Evolutionary conservation across 2,797 vertebrate species (phyloP).

Genomic region (Pristis pectinata): DNA sequence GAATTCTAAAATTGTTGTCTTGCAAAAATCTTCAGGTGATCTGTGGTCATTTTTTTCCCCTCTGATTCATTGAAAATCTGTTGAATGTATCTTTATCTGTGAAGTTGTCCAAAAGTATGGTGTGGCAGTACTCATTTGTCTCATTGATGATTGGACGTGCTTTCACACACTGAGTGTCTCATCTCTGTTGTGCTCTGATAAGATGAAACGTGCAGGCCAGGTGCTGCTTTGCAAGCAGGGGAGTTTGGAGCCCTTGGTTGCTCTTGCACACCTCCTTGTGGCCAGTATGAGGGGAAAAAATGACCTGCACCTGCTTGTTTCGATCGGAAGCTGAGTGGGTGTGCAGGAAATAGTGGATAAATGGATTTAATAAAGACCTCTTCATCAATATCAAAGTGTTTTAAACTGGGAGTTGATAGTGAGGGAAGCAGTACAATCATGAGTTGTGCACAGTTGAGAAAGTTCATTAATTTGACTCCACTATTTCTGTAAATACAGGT

Average conservation of each 20-base stretch:
- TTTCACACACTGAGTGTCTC: neutral
- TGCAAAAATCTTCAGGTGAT: neutral
- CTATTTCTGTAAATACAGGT: neutral
- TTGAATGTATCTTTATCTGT: neutral
- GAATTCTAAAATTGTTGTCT: neutral
- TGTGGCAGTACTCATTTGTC: neutral
- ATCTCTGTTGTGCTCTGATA: neutral
- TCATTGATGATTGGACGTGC: neutral
- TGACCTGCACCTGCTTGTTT: neutral
- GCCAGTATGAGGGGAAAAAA: neutral
- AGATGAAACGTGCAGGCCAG: neutral
- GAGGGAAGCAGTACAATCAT: too few species aligned
- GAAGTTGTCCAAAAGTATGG: neutral
- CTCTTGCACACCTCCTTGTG: neutral
- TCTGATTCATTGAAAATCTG: neutral
- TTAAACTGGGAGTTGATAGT: neutral
- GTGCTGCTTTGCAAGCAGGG: neutral
- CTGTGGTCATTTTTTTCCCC: neutral
- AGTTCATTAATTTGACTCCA: neutral
- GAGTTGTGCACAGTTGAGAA: neutral
- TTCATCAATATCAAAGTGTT: neutral
- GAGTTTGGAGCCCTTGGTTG: neutral
- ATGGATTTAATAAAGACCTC: neutral
- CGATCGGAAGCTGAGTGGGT: too few species aligned
- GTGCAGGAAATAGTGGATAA: too few species aligned